Base-by-base conservation (phyloP, 2,797 vertebrate genomes). In the Parauchenoglanis ngamensis region DNA sequence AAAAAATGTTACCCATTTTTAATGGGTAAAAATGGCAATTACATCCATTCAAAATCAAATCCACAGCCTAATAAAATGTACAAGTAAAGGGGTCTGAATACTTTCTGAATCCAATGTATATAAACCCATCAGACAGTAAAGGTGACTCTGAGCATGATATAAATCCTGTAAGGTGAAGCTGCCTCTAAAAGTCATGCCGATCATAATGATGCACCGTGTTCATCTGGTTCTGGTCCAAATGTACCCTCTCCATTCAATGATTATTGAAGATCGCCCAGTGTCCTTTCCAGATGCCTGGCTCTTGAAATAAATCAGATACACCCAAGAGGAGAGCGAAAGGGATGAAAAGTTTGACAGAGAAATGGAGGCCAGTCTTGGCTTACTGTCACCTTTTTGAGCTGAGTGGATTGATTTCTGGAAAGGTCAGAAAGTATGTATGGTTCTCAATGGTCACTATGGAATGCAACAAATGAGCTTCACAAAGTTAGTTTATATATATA, bases 161-260 rank as follows among this genome's bases (percentile, higher is more conserved):
- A 81, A 85, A 81, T 67, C 67, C 19, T 4, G 31, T 89, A 89
- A 88, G 81, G 88, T 88, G 80, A 84, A 44, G 85, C 88, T 84
- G 83, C 84, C 63, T 89, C 84, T 91, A 93, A 95, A 95, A 94
- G 94, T 95, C 93, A 93, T 88, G 83, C 88, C 87, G 92, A 94
- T 91, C 92, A 91, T 81, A 83, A 91, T 91, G 75, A 89, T 90
- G 63, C 73, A 73, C 81, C 90, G 72, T 77, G 59, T 84, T 92
- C 61, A 63, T 72, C 73, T 85, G 89, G 93, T 91, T 83, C 90
- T 80, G 63, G 85, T 85, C 86, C 89, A 94, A 90, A 90, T 88
- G 84, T 89, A 92, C 91, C 89, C 77, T 90, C 88, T 90, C 86
- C 87, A 89, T 89, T 85, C 75, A 78, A 76, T 88, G 88, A 88